Conservation (phyloP, 2,113 vertebrate species). For the Callithrix jacchus region DNA sequence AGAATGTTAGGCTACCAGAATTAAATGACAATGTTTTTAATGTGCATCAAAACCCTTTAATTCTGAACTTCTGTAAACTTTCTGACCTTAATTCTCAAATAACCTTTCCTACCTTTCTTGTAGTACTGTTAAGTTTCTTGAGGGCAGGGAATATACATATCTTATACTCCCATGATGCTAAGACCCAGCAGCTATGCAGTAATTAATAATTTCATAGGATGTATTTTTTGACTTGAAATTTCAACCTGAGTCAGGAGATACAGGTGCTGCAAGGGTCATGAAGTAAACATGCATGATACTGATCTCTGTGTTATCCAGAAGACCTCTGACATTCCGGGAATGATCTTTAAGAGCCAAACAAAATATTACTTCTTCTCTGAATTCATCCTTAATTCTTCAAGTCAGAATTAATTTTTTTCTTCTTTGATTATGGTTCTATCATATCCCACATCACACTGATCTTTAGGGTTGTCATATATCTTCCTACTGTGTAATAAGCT, state of each 20-base stretch:
- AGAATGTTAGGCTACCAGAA: slow-evolving; percentile 13
- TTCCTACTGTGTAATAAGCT: background rate
- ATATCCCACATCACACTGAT: background rate
- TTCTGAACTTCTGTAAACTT: slow-evolving; percentile 34
- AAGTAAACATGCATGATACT: background rate
- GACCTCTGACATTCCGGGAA: background rate
- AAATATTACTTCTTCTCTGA: slow-evolving; percentile 37
- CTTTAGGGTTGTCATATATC: background rate
- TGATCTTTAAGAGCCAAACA: background rate
- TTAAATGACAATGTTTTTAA: background rate
- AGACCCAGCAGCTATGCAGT: background rate
- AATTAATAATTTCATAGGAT: background rate
- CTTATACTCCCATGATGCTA: background rate
- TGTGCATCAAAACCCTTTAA: slow-evolving; percentile 2
- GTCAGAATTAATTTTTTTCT: slow-evolving; percentile 13
- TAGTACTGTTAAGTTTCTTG: background rate
- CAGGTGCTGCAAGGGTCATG: background rate
- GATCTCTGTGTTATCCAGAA: background rate
- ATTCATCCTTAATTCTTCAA: slow-evolving; percentile 2
- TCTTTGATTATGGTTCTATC: slow-evolving; percentile 18
- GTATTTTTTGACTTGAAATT: slow-evolving; percentile 26
- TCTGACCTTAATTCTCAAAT: slow-evolving; percentile 38
- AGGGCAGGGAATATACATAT: background rate
- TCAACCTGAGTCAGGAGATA: background rate
- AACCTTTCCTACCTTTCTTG: background rate